Base-by-base conservation (phyloP, 2,113 vertebrate species). In the Jacana jacana region DNA sequence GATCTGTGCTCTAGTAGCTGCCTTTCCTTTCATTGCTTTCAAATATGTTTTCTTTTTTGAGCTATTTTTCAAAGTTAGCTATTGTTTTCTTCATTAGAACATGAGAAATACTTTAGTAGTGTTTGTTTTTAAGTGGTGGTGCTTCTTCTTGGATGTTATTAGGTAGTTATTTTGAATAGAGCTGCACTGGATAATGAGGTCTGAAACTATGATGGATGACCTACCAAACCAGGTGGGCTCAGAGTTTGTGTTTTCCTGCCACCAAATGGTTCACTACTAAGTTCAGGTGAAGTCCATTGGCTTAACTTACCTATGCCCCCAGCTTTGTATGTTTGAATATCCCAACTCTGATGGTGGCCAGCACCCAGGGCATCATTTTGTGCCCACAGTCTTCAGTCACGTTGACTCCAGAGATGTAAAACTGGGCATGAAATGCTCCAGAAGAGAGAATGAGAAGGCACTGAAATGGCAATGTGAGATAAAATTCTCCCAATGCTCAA, bases 221-320 rank as follows among this genome's bases (percentile, higher is more conserved):
- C 12, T 54, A 54, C 25, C 17, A 78, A 15, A 46, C 48, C 44
- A 37, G 13, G 12, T 70, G 40, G 22, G 5, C 35, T 81, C 51
- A 42, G 40, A 17, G 14, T 42, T n/a, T 49, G 7, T 25, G 15
- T 80, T 78, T 28, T 76, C 4, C n/a, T 77, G 25, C 6, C 23
- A 24, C 30, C 0, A 0, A 3, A 3, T 52, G 7, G 20, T 61
- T 76, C 23, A 28, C 69, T 52, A 40, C 15, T 72, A 46, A 79
- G 73, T 13, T 66, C 44, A 83, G 37, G 15, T 93, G 61, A 85
- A 91, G 14, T 37, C 19, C 17, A 2, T n/a, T 78, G 39, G 8
- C 6, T 84, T 89, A 17, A 11, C 6, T 61, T 51, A 31, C 5
- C 9, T 28, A 27, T 63, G 22, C 1, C 7, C 4, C n/a, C 55